These are phyloP conservation scores for Nephrocerus scutellatus DNA, from an alignment of 2,888 invertebrate genomes.

Conservation along the genomic window DNA sequence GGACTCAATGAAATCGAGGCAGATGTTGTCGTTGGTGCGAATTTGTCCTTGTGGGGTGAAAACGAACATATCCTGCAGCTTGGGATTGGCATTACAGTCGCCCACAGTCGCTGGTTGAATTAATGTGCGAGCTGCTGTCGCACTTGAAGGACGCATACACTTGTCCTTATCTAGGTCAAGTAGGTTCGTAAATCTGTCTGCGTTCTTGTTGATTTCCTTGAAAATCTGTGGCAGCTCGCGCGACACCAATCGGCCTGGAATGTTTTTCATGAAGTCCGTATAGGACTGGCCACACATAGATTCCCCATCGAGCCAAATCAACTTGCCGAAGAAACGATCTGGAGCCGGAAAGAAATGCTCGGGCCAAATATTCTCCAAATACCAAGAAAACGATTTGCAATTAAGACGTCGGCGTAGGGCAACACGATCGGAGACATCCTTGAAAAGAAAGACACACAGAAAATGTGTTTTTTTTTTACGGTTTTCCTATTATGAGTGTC, in stretches of 20 bases:
- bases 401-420: conserved; percentile 62
- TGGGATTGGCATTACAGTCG: conserved; percentile 36
- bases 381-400: conserved; percentile 90
- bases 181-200: conserved; percentile 29
- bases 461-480: not conserved
- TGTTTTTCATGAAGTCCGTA: conserved; percentile 34
- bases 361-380: conserved; percentile 90
- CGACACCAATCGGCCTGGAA: conserved; percentile 35
- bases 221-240: conserved; percentile 37
- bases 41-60: conserved; percentile 59
- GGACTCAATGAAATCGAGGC: conserved; percentile 61
- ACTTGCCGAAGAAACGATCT: conserved; percentile 84
- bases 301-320: conserved; percentile 47
- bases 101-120: conserved; percentile 36
- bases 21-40: conserved; percentile 84
- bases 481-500: not conserved
- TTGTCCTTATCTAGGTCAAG: conserved; percentile 38
- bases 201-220: conserved; percentile 31
- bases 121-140: conserved; percentile 29
- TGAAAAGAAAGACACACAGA: conserved; percentile 17
- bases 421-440: conserved; percentile 56
- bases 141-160: conserved; percentile 36
- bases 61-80: conserved; percentile 60
- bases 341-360: conserved; percentile 90
- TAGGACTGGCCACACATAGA: conserved; percentile 36